phyloP scores from a whole-genome alignment of 2,113 vertebrate genomes.

The Rhea pennata region DNA sequence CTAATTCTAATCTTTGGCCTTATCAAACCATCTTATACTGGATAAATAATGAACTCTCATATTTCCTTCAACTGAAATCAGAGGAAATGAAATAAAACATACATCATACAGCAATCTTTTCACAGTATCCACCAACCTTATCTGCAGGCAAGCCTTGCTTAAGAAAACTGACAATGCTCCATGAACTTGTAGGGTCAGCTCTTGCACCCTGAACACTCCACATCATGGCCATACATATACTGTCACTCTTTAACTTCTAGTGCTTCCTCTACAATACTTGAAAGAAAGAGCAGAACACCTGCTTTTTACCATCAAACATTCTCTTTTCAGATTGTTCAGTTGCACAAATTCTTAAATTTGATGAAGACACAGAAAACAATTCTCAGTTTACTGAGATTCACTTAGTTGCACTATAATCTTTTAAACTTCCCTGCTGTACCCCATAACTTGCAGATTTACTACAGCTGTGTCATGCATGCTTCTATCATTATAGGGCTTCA shows the following conservation, averaged over 20 bases:
- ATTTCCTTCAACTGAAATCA: constrained; percentile 18
- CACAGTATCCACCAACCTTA: not conserved
- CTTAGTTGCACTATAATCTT: not conserved
- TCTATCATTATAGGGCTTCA: not conserved
- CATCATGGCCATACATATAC: not conserved
- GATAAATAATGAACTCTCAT: not conserved
- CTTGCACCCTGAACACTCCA: not conserved
- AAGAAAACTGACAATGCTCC: not conserved
- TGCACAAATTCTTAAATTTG: not conserved
- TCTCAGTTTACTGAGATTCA: not conserved
- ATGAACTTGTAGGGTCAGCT: not conserved
- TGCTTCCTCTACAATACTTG: not conserved
- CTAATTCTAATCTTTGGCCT: not conserved
- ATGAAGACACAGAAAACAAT: not conserved
- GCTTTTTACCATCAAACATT: not conserved
- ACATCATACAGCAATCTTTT: not conserved
- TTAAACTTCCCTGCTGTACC: not conserved
- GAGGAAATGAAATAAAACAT: constrained; percentile 8
- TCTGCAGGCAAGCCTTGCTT: not conserved
- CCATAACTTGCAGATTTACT: not conserved
- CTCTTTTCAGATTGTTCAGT: not conserved
- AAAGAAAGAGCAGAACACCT: not conserved
- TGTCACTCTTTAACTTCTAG: not conserved
- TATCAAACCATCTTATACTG: not conserved
- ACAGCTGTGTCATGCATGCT: not conserved